These are phyloP conservation scores for Hyalella azteca DNA, from an alignment of 2,888 invertebrate species.

Conservation along the genomic window DNA sequence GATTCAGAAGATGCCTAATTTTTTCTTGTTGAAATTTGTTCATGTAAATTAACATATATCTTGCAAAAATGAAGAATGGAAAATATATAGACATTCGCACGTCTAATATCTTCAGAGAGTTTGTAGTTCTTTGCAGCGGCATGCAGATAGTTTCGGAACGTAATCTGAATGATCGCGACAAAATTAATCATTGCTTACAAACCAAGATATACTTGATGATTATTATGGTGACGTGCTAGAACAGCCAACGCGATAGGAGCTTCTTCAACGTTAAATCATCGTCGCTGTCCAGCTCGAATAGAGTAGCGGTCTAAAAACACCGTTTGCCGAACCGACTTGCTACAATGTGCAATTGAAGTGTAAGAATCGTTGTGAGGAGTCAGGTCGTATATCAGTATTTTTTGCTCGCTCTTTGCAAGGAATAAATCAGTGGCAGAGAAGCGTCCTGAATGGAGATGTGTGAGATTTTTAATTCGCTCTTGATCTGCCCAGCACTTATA, in stretches of 20 bases:
- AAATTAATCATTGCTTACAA: no score
- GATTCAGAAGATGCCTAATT: no score
- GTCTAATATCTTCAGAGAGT: no score
- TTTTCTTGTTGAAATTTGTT: no score
- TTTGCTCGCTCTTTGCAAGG: slow-evolving; percentile 11
- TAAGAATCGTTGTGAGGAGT: slow-evolving; percentile 34
- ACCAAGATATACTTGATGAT: neutral
- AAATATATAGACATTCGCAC: no score
- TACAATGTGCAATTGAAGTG: slow-evolving; percentile 33
- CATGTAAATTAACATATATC: no score
- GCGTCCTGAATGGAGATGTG: slow-evolving; percentile 25
- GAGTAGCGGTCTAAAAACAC: slow-evolving; percentile 23
- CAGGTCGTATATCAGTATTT: slow-evolving; percentile 33
- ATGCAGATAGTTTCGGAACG: no score
- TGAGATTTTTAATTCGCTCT: neutral
- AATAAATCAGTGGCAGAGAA: slow-evolving; percentile 12
- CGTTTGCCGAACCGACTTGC: slow-evolving; percentile 6
- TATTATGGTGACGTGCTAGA: neutral
- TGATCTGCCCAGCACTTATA: neutral
- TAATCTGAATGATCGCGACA: no score
- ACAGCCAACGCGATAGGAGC: slow-evolving; percentile 20
- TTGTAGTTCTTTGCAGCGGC: no score
- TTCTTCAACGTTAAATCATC: slow-evolving; percentile 7
- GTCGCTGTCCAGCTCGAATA: neutral
- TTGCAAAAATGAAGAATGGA: no score